Percentiles rank a stretch among this genome's conserved stretches.
phyloP scores from a whole-genome alignment of 2,888 invertebrate species.

The Oxycera nigricornis region DNA sequence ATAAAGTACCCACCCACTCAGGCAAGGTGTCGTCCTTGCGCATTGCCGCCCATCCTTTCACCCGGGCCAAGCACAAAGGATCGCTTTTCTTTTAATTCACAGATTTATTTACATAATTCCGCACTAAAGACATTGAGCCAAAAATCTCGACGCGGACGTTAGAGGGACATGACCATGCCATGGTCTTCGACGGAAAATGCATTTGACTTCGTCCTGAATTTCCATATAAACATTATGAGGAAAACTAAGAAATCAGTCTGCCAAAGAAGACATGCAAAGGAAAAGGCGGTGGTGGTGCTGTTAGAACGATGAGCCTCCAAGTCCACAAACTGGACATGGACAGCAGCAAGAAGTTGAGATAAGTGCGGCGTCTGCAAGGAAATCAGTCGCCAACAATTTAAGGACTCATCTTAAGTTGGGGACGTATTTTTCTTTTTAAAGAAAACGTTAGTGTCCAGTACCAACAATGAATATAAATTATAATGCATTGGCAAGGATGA shows the following conservation, averaged over 20 bases:
- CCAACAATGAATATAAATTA: slow-evolving; percentile 35
- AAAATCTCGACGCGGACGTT: background rate
- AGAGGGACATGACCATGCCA: background rate
- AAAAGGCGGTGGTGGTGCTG: background rate
- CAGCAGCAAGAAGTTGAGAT: slow-evolving; percentile 21
- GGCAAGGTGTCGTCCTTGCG: slow-evolving; percentile 10
- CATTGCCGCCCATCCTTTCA: background rate
- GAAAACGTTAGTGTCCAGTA: slow-evolving; percentile 29
- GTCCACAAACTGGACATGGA: slow-evolving; percentile 32
- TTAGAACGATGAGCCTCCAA: slow-evolving; percentile 3
- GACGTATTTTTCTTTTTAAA: slow-evolving; percentile 29
- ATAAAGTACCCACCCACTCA: slow-evolving; percentile 18
- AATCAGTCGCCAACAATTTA: slow-evolving; percentile 34
- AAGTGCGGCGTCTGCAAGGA: slow-evolving; percentile 25
- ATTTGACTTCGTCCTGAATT: slow-evolving; percentile 26
- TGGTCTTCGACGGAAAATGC: slow-evolving; percentile 31
- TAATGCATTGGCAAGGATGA: background rate
- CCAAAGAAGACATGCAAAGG: background rate
- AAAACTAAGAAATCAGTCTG: background rate
- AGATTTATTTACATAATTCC: slow-evolving; percentile 51
- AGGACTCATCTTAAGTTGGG: slow-evolving; percentile 9
- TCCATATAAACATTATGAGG: slow-evolving; percentile 32
- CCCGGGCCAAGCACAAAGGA: background rate
- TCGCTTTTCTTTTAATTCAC: slow-evolving; percentile 46
- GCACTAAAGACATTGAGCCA: slow-evolving; percentile 45